phyloP scores from a whole-genome alignment of 2,797 vertebrate species.

The Pelobates cultripes region DNA sequence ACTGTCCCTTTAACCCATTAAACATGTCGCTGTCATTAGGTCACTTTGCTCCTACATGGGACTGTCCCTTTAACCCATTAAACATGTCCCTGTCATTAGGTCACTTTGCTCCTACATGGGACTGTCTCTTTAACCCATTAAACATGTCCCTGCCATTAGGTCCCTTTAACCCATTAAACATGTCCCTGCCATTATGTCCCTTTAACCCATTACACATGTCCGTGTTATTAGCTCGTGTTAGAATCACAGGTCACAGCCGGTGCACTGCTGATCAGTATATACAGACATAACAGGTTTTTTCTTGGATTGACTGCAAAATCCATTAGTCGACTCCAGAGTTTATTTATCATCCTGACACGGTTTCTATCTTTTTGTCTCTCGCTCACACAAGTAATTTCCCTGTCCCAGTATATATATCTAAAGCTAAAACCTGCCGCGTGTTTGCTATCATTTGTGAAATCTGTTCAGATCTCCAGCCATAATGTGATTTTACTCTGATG shows the following conservation, averaged over 20 bases:
- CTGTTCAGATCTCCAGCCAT: conserved; percentile 37
- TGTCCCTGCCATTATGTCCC: conserved; percentile 5
- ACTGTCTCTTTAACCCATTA: background rate
- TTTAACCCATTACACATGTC: conserved; percentile 3
- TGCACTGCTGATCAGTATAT: conserved; percentile 4
- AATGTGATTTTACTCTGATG: conserved; percentile 54
- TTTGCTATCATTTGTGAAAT: conserved; percentile 46
- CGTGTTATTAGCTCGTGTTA: background rate
- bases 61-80: too few species aligned
- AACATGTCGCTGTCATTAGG: too few species aligned
- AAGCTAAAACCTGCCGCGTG: background rate
- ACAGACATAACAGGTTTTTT: conserved; percentile 35
- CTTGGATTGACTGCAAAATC: conserved; percentile 52
- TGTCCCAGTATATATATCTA: conserved; percentile 26
- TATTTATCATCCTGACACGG: conserved; percentile 51
- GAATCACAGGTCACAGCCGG: background rate
- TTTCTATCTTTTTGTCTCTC: conserved; percentile 37
- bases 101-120: too few species aligned
- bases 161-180: conserved; percentile 8
- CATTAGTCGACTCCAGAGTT: conserved; percentile 42
- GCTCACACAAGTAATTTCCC: conserved; percentile 42
- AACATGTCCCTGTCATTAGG: too few species aligned
- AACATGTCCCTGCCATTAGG: conserved; percentile 15
- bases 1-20: too few species aligned
- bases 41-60: too few species aligned